Evolutionary conservation across 2,888 invertebrate genomes (phyloP), one percentile per base, ranked within the genome.

Genomic region (Venustoraphidia nigricollis): DNA sequence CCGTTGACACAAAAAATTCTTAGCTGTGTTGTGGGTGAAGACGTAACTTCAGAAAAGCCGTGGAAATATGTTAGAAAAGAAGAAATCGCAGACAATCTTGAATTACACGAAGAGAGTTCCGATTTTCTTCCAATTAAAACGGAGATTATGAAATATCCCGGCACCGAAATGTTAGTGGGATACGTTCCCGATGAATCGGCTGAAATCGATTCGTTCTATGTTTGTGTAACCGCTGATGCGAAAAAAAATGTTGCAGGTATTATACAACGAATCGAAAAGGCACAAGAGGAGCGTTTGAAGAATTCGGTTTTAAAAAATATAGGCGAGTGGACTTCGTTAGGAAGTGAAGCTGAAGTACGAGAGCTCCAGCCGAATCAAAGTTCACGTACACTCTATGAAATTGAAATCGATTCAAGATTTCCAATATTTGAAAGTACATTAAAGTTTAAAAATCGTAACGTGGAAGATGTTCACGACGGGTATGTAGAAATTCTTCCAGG

Each of bases 11-110:
- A 81, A 58, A 66, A 71, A 53, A 70, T 72, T 46, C 62, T 84
- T 10, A 79, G 79, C 51, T 70, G 81, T 54, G 71, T 77, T 2
- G 73, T 84, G 40, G 86, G 83, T 1, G 67, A 73, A 37, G 73
- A 85, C 58, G 73, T 87, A 0, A 83, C 77, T 1, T 74, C 78
- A 13, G 85, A 86, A 60, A 77, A 75, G 57, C 85, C 86, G 0
- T 87, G 85, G 85, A 79, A 79, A 51, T 70, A 68, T 51, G 66
- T 85, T 0, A 67, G 66, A 14, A 84, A 76, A 61, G 71, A 73
- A 36, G 66, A 72, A 41, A 66, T 87, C 2, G 67, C 75, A 45
- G 81, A 84, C 55, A 69, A 73, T 46, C 69, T 86, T 44, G 76
- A 78, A 3, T 53, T 72, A 0, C 70, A 76, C 41, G 73, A 72